Evolutionary conservation across 2,797 vertebrate species (phyloP).

Genomic region (Dipus sagitta): DNA sequence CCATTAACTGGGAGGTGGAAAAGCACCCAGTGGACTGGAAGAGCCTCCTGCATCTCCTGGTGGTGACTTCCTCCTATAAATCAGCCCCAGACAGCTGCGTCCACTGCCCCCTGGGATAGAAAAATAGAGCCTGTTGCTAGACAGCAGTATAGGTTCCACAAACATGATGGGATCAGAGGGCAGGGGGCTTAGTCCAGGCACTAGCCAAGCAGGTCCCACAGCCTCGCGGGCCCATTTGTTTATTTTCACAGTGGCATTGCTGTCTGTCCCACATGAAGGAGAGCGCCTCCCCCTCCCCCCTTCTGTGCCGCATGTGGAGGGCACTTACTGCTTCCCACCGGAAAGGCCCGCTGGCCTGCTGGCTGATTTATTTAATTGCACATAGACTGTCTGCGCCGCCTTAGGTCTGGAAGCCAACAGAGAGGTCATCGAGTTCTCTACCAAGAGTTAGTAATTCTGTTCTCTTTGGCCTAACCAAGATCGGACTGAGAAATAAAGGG

Average conservation of each 20-base stretch:
- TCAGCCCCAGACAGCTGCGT: conserved; percentile 88
- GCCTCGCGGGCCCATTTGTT: conserved; percentile 86
- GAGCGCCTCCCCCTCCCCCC: conserved; percentile 73
- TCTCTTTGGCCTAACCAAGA: conserved; percentile 47
- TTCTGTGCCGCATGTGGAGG: conserved; percentile 74
- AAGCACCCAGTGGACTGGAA: conserved; percentile 74
- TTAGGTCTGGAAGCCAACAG: conserved; percentile 45
- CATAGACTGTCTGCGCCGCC: conserved; percentile 58
- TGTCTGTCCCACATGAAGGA: conserved; percentile 76
- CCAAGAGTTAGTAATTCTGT: not conserved
- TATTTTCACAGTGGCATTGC: conserved; percentile 87
- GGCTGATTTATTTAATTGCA: conserved; percentile 66
- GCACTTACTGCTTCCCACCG: conserved; percentile 32
- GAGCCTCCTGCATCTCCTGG: conserved; percentile 83
- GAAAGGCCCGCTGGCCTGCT: conserved; percentile 53
- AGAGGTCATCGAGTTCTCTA: not conserved
- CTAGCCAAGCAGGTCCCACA: conserved; percentile 87
- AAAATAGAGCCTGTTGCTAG: conserved; percentile 88
- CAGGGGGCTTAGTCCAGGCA: conserved; percentile 86
- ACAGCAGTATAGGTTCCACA: conserved; percentile 88
- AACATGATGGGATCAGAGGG: conserved; percentile 89
- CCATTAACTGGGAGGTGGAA: conserved; percentile 70
- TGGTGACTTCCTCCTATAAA: conserved; percentile 88
- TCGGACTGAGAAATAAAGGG: conserved; percentile 57
- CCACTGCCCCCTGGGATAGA: conserved; percentile 82